These are phyloP conservation scores for Pseudochromis fuscus DNA, from an alignment of 2,797 vertebrate genomes.

Conservation along the genomic window DNA sequence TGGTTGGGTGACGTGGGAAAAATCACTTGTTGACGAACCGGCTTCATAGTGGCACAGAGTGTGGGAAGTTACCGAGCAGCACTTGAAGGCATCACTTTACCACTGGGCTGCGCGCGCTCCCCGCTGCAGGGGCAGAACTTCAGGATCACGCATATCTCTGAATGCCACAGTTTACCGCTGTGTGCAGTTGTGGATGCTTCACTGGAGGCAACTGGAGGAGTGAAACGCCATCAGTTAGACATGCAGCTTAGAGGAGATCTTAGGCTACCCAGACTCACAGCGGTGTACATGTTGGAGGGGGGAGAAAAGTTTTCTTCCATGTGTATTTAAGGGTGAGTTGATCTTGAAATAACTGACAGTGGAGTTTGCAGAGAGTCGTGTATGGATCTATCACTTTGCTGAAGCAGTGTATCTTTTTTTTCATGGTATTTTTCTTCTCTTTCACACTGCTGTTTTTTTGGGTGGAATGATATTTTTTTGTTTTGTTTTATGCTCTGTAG, in stretches of 20 bases:
- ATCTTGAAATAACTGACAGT: constrained; percentile 29
- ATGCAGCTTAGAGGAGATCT: constrained; percentile 13
- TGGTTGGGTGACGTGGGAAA: constrained; percentile 4
- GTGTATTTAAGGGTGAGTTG: constrained; percentile 76
- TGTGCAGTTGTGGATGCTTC: constrained; percentile 49
- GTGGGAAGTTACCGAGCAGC: constrained; percentile 48
- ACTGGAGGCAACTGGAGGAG: constrained; percentile 34
- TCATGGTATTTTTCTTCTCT: constrained; percentile 36
- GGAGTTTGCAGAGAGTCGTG: constrained; percentile 25
- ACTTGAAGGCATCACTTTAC: constrained; percentile 69
- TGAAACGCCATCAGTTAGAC: constrained; percentile 15
- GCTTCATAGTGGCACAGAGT: not conserved
- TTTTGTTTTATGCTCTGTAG: constrained; percentile 83
- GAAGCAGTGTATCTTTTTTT: constrained; percentile 29
- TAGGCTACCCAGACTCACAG: not conserved
- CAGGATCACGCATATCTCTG: constrained; percentile 22
- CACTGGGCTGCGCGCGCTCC: constrained; percentile 44
- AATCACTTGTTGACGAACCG: constrained; percentile 8
- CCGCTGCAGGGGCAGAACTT: constrained; percentile 61
- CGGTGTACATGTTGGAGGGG: constrained; percentile 8
- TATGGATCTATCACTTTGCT: constrained; percentile 48
- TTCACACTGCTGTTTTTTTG: constrained; percentile 49
- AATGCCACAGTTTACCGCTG: constrained; percentile 13
- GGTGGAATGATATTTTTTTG: constrained; percentile 77
- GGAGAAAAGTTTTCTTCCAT: constrained; percentile 59